Percentiles rank a stretch among this genome's conserved stretches.
Conservation (phyloP, 1,140 invertebrate species). For the Musca domestica region DNA sequence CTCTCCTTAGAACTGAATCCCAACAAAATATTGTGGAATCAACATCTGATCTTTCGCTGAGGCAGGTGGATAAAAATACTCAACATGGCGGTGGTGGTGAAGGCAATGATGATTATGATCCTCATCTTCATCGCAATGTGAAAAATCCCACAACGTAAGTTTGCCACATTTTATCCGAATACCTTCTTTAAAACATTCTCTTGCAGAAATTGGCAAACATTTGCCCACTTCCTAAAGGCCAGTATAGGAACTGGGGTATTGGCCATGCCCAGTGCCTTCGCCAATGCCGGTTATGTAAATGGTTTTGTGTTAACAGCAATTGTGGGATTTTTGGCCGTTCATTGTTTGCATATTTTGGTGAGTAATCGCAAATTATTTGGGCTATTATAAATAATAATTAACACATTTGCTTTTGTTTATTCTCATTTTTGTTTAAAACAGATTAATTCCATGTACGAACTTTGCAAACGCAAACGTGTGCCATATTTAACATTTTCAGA, state of each 20-base stretch:
- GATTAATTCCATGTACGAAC: constrained; percentile 58
- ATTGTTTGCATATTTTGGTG: constrained; percentile 68
- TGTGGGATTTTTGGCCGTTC: constrained; percentile 63
- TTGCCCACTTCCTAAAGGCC: constrained; percentile 69
- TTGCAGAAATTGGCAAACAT: constrained; percentile 63
- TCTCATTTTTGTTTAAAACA: constrained; percentile 28
- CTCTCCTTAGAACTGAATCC: too few relatives aligned
- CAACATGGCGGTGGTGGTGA: too few relatives aligned
- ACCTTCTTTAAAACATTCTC: not conserved
- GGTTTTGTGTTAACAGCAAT: constrained; percentile 61
- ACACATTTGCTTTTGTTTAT: not conserved
- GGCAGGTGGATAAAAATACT: too few relatives aligned
- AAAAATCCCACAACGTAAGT: constrained; percentile 72
- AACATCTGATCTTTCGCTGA: too few relatives aligned
- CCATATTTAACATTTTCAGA: constrained; percentile 65
- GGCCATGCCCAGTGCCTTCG: constrained; percentile 77
- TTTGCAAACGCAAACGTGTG: constrained; percentile 59
- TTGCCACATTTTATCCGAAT: not conserved
- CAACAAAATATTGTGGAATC: too few relatives aligned
- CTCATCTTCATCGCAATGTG: constrained; percentile 64
- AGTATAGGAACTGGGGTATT: constrained; percentile 77
- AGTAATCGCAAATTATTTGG: constrained; percentile 34
- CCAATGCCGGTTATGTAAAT: constrained; percentile 67
- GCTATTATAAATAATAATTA: not conserved
- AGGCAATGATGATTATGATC: constrained; percentile 59